A percentile compares a stretch with the other conserved stretches of the same genome.
Conservation (phyloP, 2,888 invertebrate species). For the Lithophane leautieri region DNA sequence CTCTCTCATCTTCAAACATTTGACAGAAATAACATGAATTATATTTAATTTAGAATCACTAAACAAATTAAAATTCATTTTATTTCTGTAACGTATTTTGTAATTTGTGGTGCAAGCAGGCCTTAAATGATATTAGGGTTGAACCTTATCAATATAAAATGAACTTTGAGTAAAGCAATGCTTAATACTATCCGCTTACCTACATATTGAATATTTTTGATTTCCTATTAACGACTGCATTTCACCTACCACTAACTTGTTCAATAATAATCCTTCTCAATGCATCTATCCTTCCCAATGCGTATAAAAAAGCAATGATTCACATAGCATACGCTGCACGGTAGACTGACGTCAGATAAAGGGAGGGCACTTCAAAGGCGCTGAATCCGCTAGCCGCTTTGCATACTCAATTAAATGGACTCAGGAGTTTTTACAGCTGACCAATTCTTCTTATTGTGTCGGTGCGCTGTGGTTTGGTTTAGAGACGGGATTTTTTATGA, state of each 20-base stretch:
- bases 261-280: slow-evolving; percentile 2
- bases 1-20: not conserved
- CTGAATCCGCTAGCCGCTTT: slow-evolving; percentile 58
- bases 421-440: slow-evolving; percentile 55
- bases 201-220: not conserved
- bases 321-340: slow-evolving; percentile 21
- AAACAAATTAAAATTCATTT: no score
- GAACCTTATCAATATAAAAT: not conserved
- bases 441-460: slow-evolving; percentile 56
- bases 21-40: not conserved
- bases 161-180: not conserved
- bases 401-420: slow-evolving; percentile 70
- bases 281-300: slow-evolving; percentile 3
- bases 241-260: not conserved
- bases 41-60: no score
- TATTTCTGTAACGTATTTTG: no score
- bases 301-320: slow-evolving; percentile 14
- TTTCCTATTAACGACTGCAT: not conserved
- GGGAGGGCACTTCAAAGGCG: slow-evolving; percentile 50
- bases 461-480: slow-evolving; percentile 28
- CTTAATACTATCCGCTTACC: not conserved
- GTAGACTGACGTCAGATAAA: slow-evolving; percentile 48
- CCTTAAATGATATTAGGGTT: not conserved
- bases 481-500: no score
- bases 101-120: not conserved